phyloP scores from a whole-genome alignment of 2,888 invertebrate species.

The Atrina japonica region DNA sequence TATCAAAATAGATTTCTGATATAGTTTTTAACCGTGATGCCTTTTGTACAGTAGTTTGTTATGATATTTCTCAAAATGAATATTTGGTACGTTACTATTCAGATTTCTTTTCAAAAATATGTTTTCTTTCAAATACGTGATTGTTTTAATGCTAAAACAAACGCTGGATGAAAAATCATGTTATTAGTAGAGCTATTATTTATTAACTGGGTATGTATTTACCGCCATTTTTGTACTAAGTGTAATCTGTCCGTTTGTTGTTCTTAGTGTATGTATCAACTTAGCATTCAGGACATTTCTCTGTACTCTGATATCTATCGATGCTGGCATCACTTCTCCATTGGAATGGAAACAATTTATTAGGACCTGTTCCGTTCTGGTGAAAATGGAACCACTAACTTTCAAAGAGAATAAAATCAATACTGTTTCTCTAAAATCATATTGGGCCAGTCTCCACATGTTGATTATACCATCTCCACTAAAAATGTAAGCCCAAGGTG shows the following conservation, averaged over 20 bases:
- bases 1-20: too few species aligned
- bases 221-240: constrained; percentile 8
- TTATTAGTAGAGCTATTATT: too few species aligned
- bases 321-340: constrained; percentile 9
- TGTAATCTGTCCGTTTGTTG: neutral
- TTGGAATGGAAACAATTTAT: constrained; percentile 19
- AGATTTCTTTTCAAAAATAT: too few species aligned
- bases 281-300: neutral
- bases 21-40: too few species aligned
- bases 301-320: constrained; percentile 15
- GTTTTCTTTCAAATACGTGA: too few species aligned
- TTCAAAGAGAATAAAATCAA: constrained; percentile 6
- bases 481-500: constrained; percentile 9
- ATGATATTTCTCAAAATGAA: too few species aligned
- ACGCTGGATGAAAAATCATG: too few species aligned
- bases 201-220: too few species aligned
- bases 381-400: neutral
- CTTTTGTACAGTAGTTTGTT: too few species aligned
- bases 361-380: constrained; percentile 23
- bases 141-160: too few species aligned
- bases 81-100: too few species aligned
- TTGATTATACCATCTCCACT: constrained; percentile 15
- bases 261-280: constrained; percentile 12
- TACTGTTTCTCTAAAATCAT: constrained; percentile 10
- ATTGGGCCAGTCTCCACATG: constrained; percentile 23